Evolutionary conservation across 2,113 vertebrate species (phyloP).

Genomic region (Microcebus griseorufus): DNA sequence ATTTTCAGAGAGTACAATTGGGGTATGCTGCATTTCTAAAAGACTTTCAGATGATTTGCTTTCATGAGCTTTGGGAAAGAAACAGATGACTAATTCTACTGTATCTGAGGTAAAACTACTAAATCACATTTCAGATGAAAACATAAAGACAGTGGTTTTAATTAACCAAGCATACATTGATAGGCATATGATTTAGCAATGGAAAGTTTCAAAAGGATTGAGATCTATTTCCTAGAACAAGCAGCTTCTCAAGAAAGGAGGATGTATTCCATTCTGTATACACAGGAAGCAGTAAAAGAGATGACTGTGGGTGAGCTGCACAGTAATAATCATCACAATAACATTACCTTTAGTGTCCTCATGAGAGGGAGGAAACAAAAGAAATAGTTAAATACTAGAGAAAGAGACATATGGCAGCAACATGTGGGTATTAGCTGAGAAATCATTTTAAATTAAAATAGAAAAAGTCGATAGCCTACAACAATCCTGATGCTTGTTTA

Average conservation of each 20-base stretch:
- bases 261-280: not conserved
- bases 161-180: not conserved
- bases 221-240: not conserved
- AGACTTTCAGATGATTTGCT: not conserved
- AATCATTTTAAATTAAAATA: conserved; percentile 42
- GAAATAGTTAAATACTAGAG: conserved; percentile 17
- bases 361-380: not conserved
- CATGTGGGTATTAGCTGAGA: not conserved
- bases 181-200: not conserved
- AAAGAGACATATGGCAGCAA: not conserved
- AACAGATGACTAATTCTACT: not conserved
- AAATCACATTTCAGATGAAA: conserved; percentile 26
- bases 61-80: not conserved
- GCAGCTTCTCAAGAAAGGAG: not conserved
- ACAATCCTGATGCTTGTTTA: not conserved
- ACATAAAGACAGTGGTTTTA: not conserved
- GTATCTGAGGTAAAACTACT: conserved; percentile 2
- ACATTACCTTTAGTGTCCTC: not conserved
- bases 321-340: not conserved
- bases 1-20: no score
- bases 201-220: not conserved
- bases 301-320: not conserved
- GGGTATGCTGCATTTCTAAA: not conserved
- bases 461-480: not conserved
- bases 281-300: not conserved